A percentile compares a stretch with the other conserved stretches of the same genome.
Evolutionary conservation across 2,113 vertebrate species (phyloP).

Genomic region (Clarias batrachus): DNA sequence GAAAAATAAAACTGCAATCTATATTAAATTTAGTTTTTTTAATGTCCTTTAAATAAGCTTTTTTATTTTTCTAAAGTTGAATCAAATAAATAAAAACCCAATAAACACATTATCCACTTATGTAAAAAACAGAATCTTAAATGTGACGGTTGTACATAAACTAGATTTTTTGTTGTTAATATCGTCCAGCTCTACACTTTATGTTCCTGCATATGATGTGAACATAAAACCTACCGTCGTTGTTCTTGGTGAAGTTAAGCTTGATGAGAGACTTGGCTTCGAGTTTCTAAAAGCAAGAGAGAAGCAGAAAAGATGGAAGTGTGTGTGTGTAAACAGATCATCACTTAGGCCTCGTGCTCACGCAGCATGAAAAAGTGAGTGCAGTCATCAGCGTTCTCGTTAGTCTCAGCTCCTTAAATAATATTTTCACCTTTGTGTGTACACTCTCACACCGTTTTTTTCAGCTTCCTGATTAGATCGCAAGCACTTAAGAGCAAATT

Average conservation of each 20-base stretch:
- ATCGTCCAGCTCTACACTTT: too few species aligned
- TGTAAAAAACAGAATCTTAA: too few species aligned
- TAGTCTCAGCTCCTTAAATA: neutral
- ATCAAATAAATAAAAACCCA: too few species aligned
- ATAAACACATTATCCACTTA: too few species aligned
- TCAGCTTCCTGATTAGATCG: neutral
- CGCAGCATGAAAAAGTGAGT: neutral
- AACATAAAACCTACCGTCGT: constrained; percentile 75
- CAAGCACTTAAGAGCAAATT: neutral
- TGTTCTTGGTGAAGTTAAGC: constrained; percentile 91
- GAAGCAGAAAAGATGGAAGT: constrained; percentile 21
- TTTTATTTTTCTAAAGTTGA: too few species aligned
- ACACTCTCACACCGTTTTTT: neutral
- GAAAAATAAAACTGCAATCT: too few species aligned
- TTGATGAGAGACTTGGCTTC: constrained; percentile 92
- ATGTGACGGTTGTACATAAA: too few species aligned
- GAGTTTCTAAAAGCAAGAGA: constrained; percentile 78
- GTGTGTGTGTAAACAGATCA: neutral
- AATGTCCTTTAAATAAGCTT: too few species aligned
- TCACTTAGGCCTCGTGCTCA: neutral
- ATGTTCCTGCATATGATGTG: too few species aligned
- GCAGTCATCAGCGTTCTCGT: too few species aligned
- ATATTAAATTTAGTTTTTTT: too few species aligned
- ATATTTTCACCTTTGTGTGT: neutral
- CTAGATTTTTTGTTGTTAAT: too few species aligned